Evolutionary conservation across 2,113 vertebrate genomes (phyloP).

Genomic region (Burhinus bistriatus): DNA sequence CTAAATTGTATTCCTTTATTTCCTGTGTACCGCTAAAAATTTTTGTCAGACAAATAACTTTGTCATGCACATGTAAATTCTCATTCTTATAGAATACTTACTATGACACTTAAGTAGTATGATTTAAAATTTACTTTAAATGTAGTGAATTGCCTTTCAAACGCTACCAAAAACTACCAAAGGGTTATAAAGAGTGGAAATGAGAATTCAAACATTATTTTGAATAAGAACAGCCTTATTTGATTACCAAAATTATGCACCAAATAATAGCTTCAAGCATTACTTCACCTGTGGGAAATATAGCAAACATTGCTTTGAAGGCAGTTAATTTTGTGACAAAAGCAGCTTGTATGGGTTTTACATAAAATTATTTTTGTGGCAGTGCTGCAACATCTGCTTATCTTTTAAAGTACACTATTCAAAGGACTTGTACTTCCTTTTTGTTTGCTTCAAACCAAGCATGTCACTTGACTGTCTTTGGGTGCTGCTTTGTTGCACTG

Average conservation of each 20-base stretch:
- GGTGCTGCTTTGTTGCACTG: background rate
- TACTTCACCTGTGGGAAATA: background rate
- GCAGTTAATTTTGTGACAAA: slow-evolving; percentile 3
- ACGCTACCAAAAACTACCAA: background rate
- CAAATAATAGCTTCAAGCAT: background rate
- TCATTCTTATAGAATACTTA: background rate
- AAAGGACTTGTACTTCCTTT: background rate
- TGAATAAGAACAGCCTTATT: background rate
- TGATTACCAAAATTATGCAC: background rate
- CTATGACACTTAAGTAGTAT: background rate
- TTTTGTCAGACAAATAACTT: background rate
- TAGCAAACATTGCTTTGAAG: background rate
- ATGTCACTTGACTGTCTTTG: background rate
- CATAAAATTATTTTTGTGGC: background rate
- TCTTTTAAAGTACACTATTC: background rate
- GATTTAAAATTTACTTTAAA: background rate
- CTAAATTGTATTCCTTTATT: background rate
- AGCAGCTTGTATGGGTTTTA: background rate
- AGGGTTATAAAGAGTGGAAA: background rate
- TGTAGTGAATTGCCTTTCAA: background rate
- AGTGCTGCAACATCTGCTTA: background rate
- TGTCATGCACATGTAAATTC: background rate
- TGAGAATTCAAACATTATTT: background rate
- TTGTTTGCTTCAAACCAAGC: background rate
- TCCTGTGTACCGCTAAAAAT: rapidly evolving